Conservation (phyloP, 2,797 vertebrate genomes). For the Semotilus atromaculatus region DNA sequence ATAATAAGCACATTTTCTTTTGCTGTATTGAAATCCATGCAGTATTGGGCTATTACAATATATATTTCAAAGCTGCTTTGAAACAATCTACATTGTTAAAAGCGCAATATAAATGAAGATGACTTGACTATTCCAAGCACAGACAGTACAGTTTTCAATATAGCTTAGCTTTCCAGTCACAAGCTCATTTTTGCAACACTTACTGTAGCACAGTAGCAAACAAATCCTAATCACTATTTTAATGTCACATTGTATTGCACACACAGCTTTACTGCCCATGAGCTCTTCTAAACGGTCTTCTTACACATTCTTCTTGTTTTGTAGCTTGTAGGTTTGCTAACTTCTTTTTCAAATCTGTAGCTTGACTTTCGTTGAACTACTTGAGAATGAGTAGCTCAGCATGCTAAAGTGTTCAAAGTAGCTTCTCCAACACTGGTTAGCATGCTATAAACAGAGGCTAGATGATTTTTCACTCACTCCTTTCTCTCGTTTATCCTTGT, state of each 20-base stretch:
- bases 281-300: not conserved
- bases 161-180: not conserved
- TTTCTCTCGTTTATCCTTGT: not conserved
- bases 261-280: not conserved
- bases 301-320: not conserved
- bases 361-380: not conserved
- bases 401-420: not conserved
- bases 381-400: not conserved
- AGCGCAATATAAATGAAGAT: too few relatives aligned
- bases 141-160: not conserved
- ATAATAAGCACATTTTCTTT: not conserved
- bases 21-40: too few relatives aligned
- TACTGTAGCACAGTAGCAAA: not conserved
- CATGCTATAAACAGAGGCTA: not conserved
- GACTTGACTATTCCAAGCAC: not conserved
- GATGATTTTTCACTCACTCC: not conserved
- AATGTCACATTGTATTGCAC: not conserved
- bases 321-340: not conserved
- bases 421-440: not conserved
- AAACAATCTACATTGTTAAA: too few relatives aligned
- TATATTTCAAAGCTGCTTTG: too few relatives aligned
- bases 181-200: not conserved
- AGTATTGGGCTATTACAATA: too few relatives aligned
- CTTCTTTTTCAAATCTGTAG: not conserved
- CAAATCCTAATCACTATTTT: not conserved